Conservation (phyloP, 2,888 invertebrate species). For the Netelia melanura region DNA sequence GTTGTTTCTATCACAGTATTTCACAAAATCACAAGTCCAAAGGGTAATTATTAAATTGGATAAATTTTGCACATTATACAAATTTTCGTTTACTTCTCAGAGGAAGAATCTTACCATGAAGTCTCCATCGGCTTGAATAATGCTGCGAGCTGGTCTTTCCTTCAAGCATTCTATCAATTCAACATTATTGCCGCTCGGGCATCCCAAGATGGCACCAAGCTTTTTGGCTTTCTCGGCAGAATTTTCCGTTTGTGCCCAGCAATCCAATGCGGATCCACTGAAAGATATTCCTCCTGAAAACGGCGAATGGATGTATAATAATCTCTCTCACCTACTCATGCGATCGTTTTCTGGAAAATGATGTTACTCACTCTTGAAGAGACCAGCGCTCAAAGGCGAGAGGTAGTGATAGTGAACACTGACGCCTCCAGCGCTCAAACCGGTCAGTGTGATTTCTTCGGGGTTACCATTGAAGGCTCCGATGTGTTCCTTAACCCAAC, state of each 20-base stretch:
- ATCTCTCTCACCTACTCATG: not conserved
- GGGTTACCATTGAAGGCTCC: slow-evolving; percentile 90
- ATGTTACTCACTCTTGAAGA: slow-evolving; percentile 77
- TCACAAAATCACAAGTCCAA: no score
- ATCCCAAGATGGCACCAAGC: slow-evolving; percentile 88
- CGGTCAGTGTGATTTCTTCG: slow-evolving; percentile 88
- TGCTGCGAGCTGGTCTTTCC: slow-evolving; percentile 87
- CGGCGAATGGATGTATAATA: not conserved
- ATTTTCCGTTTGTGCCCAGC: slow-evolving; percentile 82
- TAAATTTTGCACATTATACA: not conserved
- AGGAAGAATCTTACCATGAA: slow-evolving; percentile 85
- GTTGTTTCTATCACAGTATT: no score
- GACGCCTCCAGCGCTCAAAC: slow-evolving; percentile 91
- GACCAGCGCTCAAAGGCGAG: slow-evolving; percentile 88
- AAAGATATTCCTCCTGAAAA: slow-evolving; percentile 87
- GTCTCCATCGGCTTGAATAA: slow-evolving; percentile 87
- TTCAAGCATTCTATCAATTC: slow-evolving; percentile 89
- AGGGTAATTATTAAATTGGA: no score
- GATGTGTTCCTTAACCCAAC: slow-evolving; percentile 90
- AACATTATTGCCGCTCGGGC: slow-evolving; percentile 86
- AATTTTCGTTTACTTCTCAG: not conserved
- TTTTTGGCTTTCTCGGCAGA: slow-evolving; percentile 87
- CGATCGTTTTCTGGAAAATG: not conserved
- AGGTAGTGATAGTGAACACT: slow-evolving; percentile 91
- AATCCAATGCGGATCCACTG: slow-evolving; percentile 89